phyloP scores from a whole-genome alignment of 2,797 vertebrate genomes.

The Labroides dimidiatus region DNA sequence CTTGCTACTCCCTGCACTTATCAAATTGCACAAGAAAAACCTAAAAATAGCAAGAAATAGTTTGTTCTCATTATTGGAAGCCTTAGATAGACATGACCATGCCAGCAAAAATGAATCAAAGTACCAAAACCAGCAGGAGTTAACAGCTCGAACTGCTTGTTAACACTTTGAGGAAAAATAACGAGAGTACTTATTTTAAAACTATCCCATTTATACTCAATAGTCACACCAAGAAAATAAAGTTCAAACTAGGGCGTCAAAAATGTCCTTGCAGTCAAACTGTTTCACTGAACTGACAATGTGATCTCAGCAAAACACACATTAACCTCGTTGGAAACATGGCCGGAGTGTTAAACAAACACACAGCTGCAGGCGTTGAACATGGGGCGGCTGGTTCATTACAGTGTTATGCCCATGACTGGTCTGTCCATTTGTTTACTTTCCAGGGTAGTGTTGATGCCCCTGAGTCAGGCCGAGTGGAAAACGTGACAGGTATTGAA shows the following conservation, averaged over 20 bases:
- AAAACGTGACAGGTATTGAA: conserved; percentile 67
- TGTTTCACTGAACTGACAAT: background rate
- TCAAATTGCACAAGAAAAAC: too few relatives aligned
- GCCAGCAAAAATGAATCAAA: too few relatives aligned
- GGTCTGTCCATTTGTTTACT: conserved; percentile 55
- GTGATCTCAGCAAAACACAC: conserved; percentile 42
- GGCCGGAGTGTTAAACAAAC: conserved; percentile 61
- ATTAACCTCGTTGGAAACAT: conserved; percentile 35
- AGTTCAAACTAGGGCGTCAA: background rate
- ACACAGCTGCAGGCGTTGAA: conserved; percentile 43
- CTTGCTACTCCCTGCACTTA: too few relatives aligned
- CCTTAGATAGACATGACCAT: too few relatives aligned
- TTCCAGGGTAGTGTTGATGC: conserved; percentile 47
- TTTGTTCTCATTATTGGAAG: too few relatives aligned
- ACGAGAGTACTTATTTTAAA: background rate
- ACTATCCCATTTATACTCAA: background rate
- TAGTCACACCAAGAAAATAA: background rate
- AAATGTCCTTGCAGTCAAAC: background rate
- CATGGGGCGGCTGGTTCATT: conserved; percentile 30
- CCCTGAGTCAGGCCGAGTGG: conserved; percentile 51
- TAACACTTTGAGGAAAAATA: background rate
- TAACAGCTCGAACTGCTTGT: too few relatives aligned
- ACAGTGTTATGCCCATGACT: conserved; percentile 40
- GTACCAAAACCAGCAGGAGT: too few relatives aligned
- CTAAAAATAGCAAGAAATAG: too few relatives aligned